Base-by-base conservation (phyloP, 2,888 invertebrate genomes). In the Arge pagana region DNA sequence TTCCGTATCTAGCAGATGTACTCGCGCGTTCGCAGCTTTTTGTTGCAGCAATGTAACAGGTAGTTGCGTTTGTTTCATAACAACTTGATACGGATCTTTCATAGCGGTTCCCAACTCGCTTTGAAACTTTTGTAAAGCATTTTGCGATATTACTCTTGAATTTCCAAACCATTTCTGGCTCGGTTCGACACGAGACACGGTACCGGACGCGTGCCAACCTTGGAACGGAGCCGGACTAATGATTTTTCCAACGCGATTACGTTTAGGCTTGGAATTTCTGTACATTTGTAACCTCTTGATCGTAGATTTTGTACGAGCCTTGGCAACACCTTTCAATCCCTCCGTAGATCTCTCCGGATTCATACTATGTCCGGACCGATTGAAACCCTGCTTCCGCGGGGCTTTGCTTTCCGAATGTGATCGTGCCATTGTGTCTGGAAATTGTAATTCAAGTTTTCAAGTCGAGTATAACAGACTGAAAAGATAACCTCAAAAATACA, bases 111-210 rank as follows among this genome's bases (percentile, higher is more conserved):
- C 96, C 72, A 99, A 85, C 78, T 97, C 97, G 33, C 91, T 91
- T 80, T 99, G 91, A 68, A 93, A 93, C 70, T 90, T 92, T 76
- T 93, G 93, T 23, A 93, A 71, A 0, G 92, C 88, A 67, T 84
- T 88, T 78, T 99, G 98, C 0, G 95, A 90, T 61, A 99, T 94
- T 0, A 99, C 96, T 57, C 96, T 84, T 0, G 98, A 96, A 75
- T 99, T 99, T 11, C 97, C 96, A 77, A 99, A 99, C 99, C 99
- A 99, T 74, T 91, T 94, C 66, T 96, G 93, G 63, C 93, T 96
- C 2, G 99, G 99, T 78, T 97, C 99, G 0, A 99, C 93, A 53
- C 98, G 83, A 23, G 97, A 94, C 71, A 90, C 86, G 1, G 93
- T 88, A 18, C 99, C 99, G 24, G 96, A 88, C 10, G 89, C 80